Conservation (phyloP, 2,797 vertebrate genomes). For the Crax fasciolata region DNA sequence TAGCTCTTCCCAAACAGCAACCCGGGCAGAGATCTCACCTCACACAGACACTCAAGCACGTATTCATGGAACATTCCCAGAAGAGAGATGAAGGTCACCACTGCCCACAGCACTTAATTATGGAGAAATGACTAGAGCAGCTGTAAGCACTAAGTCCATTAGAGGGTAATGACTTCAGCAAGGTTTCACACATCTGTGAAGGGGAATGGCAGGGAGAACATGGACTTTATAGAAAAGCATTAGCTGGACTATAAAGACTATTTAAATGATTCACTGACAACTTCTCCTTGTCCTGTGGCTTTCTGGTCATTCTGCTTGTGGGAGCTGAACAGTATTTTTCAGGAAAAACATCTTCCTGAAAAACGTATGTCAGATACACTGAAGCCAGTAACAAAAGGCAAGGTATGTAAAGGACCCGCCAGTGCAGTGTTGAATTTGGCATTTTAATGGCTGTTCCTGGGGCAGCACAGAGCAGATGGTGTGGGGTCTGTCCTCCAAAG, state of each 20-base stretch:
- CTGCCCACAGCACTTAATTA: background rate
- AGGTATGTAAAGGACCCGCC: fast-evolving
- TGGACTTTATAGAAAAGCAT: background rate
- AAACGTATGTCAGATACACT: background rate
- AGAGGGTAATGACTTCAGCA: background rate
- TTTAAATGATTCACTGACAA: background rate
- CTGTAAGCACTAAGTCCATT: background rate
- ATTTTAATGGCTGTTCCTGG: background rate
- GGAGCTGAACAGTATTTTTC: background rate
- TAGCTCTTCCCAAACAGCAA: background rate
- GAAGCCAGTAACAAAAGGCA: background rate
- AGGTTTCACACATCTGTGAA: background rate
- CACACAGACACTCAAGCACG: background rate
- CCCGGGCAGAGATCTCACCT: slow-evolving; percentile 1
- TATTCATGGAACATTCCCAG: background rate
- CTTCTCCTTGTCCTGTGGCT: background rate
- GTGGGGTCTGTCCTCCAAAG: background rate
- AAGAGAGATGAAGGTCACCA: background rate
- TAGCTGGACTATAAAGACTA: background rate
- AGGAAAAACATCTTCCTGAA: background rate
- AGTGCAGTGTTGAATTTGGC: background rate
- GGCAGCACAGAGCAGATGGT: background rate
- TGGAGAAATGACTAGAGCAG: background rate
- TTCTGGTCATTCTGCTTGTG: background rate
- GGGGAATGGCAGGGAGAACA: background rate